A percentile compares a stretch with the other conserved stretches of the same genome.
Conservation (phyloP, 2,888 invertebrate genomes). For the Eucera pruinosa region DNA sequence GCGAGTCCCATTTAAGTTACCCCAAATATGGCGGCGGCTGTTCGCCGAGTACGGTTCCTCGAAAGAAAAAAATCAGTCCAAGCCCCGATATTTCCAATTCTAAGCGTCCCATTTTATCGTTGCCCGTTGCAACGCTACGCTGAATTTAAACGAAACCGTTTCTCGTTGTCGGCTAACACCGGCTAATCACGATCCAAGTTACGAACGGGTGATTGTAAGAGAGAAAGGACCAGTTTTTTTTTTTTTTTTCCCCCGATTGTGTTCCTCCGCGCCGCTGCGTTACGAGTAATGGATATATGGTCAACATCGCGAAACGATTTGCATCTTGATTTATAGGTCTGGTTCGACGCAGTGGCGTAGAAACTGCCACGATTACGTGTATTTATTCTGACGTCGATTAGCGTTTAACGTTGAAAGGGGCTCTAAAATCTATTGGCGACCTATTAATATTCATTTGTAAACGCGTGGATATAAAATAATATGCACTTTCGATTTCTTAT, state of each 20-base stretch:
- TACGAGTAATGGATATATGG: background rate
- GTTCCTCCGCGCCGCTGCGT: slow-evolving; percentile 13
- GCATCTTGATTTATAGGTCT: slow-evolving; percentile 45
- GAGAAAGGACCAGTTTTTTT: slow-evolving; percentile 48
- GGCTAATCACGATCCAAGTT: slow-evolving; percentile 40
- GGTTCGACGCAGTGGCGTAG: slow-evolving; percentile 4
- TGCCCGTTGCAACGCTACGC: background rate
- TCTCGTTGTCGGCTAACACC: slow-evolving; percentile 5
- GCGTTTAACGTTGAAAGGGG: too few relatives aligned
- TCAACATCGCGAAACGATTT: slow-evolving; percentile 46
- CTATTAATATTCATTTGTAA: too few relatives aligned
- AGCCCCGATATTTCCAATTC: background rate
- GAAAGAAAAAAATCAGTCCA: background rate
- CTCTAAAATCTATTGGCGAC: too few relatives aligned
- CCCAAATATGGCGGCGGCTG: background rate
- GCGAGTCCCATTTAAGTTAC: too few relatives aligned
- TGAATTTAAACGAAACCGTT: slow-evolving; percentile 33
- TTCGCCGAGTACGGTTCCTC: background rate
- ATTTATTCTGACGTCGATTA: background rate
- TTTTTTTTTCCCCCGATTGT: background rate
- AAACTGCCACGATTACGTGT: background rate
- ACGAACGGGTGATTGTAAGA: slow-evolving; percentile 40
- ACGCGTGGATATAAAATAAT: too few relatives aligned
- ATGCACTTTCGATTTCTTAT: too few relatives aligned
- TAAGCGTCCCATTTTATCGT: background rate